These are phyloP conservation scores for Eurosta solidaginis DNA, from an alignment of 1,140 invertebrate species.

Conservation along the genomic window DNA sequence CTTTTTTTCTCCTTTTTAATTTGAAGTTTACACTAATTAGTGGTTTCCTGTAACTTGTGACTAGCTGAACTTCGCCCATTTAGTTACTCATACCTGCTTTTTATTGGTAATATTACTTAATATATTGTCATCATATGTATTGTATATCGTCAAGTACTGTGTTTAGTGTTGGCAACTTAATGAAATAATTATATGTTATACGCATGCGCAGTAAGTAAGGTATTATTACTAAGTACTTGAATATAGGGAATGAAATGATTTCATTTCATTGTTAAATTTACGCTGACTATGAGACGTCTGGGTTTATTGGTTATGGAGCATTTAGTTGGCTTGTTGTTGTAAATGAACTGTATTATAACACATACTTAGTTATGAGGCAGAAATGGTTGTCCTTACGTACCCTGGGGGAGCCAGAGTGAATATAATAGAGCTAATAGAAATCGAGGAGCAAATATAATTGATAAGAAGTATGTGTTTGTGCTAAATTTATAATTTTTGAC, in stretches of 20 bases:
- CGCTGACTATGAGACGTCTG: not conserved
- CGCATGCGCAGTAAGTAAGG: not conserved
- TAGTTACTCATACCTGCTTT: not conserved
- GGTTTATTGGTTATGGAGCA: not conserved
- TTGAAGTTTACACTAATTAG: conserved; percentile 25
- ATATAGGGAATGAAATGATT: not conserved
- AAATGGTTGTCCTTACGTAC: not conserved
- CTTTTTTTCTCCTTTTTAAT: not conserved
- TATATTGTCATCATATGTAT: not conserved
- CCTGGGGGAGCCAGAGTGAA: too few relatives aligned
- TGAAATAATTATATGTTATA: not conserved
- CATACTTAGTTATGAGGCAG: not conserved
- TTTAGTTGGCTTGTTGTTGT: not conserved
- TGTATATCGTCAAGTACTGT: not conserved
- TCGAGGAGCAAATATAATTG: too few relatives aligned
- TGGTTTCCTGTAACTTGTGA: conserved; percentile 17
- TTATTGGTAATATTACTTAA: too few relatives aligned
- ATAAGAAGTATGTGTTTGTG: too few relatives aligned
- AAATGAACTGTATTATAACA: not conserved
- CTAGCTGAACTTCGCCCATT: not conserved
- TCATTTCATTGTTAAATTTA: not conserved
- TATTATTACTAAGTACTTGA: not conserved
- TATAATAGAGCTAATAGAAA: too few relatives aligned
- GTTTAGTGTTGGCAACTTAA: conserved; percentile 10
- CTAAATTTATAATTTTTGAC: too few relatives aligned